Evolutionary conservation across 2,797 vertebrate species (phyloP), one percentile per base, ranked within the genome.

Genomic region (Hyperoplus immaculatus): DNA sequence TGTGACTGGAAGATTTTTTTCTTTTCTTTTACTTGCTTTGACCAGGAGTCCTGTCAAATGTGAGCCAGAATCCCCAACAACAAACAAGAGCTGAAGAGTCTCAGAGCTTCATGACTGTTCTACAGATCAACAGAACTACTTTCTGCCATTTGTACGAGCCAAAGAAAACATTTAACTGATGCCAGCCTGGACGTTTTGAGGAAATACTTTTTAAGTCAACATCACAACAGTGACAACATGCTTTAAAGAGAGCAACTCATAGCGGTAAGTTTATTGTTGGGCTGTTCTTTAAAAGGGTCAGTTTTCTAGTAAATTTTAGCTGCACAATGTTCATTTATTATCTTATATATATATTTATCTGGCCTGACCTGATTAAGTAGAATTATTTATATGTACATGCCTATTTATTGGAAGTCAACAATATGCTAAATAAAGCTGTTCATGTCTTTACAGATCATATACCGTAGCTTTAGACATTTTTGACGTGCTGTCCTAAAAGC

Each of bases 201-300:
- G 63, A 73, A n/a, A 42, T 72, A 1, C 38, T 56, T 70, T 84
- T 60, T 8, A 49, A 70, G 55, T 9, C 36, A 47, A 72, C 43
- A 50, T 39, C 50, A 46, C 29, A 49, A 50, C 51, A 11, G 36
- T 0, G 29, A 13, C 42, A 54, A 36, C 39, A 83, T 77, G 70
- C 45, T 82, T 39, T 81, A 78, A 69, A 65, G 59, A 78, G n/a
- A 50, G 41, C 3, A 8, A 21, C 51, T 60, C 46, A 54, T 4
- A 14, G 39, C 0, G 88, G 92, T 93, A 73, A 80, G 91, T 87
- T 59, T 16, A 7, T 36, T 29, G 10, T 69, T 14, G 45, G 10
- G 38, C 13, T 6, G 4, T 11, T n/a, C 0, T 62, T n/a, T 2
- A 16, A 21, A 47, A 18, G 12, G 12, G 13, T 55, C 0, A 15